Evolutionary conservation across 2,888 invertebrate species (phyloP).

Genomic region (Sinotaia quadrata): DNA sequence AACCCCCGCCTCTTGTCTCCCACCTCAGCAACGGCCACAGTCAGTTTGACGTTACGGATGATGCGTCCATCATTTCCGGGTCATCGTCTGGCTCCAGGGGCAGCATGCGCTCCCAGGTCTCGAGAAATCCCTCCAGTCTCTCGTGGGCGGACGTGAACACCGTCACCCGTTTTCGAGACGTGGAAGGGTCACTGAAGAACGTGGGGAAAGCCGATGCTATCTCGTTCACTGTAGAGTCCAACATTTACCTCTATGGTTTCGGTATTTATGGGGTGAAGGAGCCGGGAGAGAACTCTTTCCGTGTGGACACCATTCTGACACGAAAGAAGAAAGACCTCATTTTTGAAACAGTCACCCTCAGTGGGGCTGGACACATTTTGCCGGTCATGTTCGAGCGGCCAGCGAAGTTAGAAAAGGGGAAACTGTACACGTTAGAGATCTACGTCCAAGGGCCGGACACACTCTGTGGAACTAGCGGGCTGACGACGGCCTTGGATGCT

Average conservation of each 20-base stretch:
- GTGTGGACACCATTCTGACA: conserved; percentile 34
- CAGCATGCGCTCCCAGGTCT: conserved; percentile 12
- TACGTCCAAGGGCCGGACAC: conserved; percentile 34
- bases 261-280: conserved; percentile 38
- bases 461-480: conserved; percentile 34
- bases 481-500: conserved; percentile 16
- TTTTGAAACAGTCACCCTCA: conserved; percentile 36
- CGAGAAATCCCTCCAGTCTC: conserved; percentile 4
- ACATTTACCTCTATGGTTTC: conserved; percentile 38
- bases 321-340: conserved; percentile 38
- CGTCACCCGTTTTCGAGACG: conserved; percentile 34
- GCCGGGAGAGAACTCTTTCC: conserved; percentile 32
- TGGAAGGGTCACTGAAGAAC: conserved; percentile 19
- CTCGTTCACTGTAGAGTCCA: conserved; percentile 32
- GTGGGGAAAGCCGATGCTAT: conserved; percentile 33
- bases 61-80: background rate
- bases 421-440: conserved; percentile 36
- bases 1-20: conserved; percentile 13
- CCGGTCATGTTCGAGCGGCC: conserved; percentile 38
- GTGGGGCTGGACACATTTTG: conserved; percentile 37
- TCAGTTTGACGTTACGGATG: background rate
- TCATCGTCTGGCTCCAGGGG: conserved; percentile 7
- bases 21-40: background rate
- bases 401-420: conserved; percentile 32
- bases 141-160: conserved; percentile 20